phyloP scores from a whole-genome alignment of 2,888 invertebrate genomes.

The Plebejus argus region DNA sequence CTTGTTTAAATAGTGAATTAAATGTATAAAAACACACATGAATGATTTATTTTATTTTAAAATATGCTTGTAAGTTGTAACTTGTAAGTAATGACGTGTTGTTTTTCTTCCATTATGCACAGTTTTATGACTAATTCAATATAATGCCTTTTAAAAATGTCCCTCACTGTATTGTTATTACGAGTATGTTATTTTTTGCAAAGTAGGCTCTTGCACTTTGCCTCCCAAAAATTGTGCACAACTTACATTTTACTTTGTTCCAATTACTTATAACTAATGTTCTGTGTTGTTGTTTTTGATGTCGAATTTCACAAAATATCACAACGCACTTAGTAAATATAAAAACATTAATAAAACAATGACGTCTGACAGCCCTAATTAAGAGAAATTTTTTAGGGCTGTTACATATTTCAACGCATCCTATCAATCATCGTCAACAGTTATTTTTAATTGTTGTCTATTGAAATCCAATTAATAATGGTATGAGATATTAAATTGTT shows the following conservation, averaged over 20 bases:
- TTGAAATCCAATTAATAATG: constrained; percentile 40
- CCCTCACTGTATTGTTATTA: background rate
- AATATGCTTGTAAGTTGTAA: background rate
- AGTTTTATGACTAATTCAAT: background rate
- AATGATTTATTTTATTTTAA: background rate
- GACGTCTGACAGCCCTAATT: constrained; percentile 16
- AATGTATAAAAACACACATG: background rate
- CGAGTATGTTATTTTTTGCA: background rate
- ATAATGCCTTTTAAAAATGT: background rate
- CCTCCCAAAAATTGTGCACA: background rate
- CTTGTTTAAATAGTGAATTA: background rate
- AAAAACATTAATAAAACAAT: background rate
- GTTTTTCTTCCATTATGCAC: background rate
- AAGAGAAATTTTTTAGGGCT: background rate
- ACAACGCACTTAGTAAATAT: background rate
- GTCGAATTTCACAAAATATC: background rate
- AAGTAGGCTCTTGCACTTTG: background rate
- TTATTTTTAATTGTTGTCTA: constrained; percentile 38
- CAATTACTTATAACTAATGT: background rate
- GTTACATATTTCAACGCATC: constrained; percentile 14
- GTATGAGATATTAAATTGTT: background rate
- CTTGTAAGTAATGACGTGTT: background rate
- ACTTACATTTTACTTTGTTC: background rate
- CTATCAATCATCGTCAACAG: constrained; percentile 40
- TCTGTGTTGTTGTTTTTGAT: background rate